Percentiles rank a stretch among this genome's conserved stretches.
Evolutionary conservation across 35 echinoderm and acorn worm genomes (phyloP).

Genomic region (Apostichopus californicus): DNA sequence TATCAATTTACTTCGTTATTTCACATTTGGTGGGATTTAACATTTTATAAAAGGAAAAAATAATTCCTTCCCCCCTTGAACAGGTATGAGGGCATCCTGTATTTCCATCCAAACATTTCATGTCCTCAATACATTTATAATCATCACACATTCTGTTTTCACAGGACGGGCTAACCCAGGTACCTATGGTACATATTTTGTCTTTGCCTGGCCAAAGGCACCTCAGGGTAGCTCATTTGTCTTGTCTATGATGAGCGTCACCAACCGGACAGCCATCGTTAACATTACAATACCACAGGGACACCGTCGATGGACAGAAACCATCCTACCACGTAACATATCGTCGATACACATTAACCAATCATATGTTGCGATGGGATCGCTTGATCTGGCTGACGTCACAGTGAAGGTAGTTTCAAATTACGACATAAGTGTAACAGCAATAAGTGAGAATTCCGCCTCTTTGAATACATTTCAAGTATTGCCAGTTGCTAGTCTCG

Average conservation of each 20-base stretch:
- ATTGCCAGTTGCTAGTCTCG: neutral
- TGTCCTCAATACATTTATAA: too few species aligned
- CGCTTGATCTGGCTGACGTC: neutral
- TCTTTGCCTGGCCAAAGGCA: conserved; percentile 14
- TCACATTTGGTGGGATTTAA: too few species aligned
- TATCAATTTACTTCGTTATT: too few species aligned
- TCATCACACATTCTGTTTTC: neutral
- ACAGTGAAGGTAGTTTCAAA: neutral
- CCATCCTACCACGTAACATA: neutral
- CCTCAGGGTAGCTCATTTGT: neutral
- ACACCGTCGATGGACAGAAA: neutral
- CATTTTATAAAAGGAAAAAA: too few species aligned
- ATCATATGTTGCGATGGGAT: neutral
- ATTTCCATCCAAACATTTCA: too few species aligned
- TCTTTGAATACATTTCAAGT: neutral
- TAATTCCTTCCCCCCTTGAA: too few species aligned
- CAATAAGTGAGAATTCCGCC: neutral
- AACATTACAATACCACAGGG: neutral
- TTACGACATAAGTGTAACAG: neutral
- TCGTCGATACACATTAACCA: neutral
- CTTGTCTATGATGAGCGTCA: conserved; percentile 24
- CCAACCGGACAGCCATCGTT: conserved; percentile 3
- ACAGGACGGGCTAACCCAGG: conserved; percentile 3
- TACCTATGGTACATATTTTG: conserved; percentile 15
- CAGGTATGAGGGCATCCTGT: too few species aligned